Base-by-base conservation (phyloP, 2,888 invertebrate genomes). In the Meteorus colon region DNA sequence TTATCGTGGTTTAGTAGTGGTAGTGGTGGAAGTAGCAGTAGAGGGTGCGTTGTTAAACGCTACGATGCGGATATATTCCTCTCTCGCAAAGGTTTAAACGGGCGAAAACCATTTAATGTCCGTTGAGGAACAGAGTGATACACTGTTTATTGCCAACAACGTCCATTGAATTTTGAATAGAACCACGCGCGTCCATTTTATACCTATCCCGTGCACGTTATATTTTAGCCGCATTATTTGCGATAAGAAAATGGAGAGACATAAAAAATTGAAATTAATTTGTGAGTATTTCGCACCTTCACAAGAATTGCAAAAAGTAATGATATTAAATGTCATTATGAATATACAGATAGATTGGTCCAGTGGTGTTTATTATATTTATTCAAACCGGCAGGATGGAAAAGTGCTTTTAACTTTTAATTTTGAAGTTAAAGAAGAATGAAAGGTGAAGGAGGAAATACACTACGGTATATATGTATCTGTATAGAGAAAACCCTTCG, bases 121-220 rank as follows among this genome's bases (percentile, higher is more conserved):
- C 80, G 41, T 41, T 81, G 80, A 79, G 85, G 82, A 85, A 86
- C 82, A 82, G 69, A 63, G 83, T 86, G 84, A 86, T 86, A 85
- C 85, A 86, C 83, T 81, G 83, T 84, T 87, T 87, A 87, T 86
- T 83, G 83, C 85, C 82, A 77, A 81, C 81, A 81, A 77, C 84
- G 78, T 83, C 19, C 75, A 79, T 79, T 81, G 86, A 87, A 87
- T 87, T 86, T 84, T 83, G 82, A 87, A 74, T 81, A 85, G 84
- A 77, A 41, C 76, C 59, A 70, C 66, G 66, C 59, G 37, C 66
- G 74, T 48, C 76, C 77, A 63, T 62, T 63, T 76, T 59, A 60
- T 59, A 63, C 69, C 37, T 73, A 31, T 48, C 41, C 34, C 4
- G 70, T 19, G 16, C 27, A 10, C 27, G 55, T 16, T 34, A 62